A percentile compares a stretch with the other conserved stretches of the same genome.
Evolutionary conservation across 1,140 invertebrate genomes (phyloP).

Genomic region (Nebria ingens): DNA sequence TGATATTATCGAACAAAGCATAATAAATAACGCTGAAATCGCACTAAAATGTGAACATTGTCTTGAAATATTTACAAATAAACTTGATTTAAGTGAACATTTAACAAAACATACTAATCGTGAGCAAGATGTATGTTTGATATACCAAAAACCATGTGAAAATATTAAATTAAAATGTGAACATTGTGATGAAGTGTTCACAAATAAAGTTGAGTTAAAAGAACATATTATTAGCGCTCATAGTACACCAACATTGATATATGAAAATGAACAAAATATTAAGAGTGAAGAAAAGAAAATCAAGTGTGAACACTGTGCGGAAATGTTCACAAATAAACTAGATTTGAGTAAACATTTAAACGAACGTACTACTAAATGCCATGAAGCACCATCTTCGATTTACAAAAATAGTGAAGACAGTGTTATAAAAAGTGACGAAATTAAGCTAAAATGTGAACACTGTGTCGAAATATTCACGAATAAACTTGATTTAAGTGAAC

Average conservation of each 20-base stretch:
- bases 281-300: no score
- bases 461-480: background rate
- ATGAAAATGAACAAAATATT: no score
- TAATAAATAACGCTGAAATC: background rate
- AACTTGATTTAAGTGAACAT: background rate
- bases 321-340: background rate
- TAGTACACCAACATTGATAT: no score
- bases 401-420: no score
- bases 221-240: no score
- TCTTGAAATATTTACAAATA: background rate
- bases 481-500: background rate
- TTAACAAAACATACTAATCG: slow-evolving; percentile 1
- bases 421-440: background rate
- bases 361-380: no score
- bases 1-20: background rate
- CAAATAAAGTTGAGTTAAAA: background rate
- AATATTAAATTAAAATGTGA: background rate
- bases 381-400: no score
- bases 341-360: background rate
- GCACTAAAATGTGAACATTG: slow-evolving; percentile 2
- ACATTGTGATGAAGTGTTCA: background rate
- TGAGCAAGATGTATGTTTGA: background rate
- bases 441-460: background rate
- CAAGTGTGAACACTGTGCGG: background rate
- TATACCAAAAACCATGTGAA: background rate